These are phyloP conservation scores for Anastrepha obliqua DNA, from an alignment of 1,140 invertebrate genomes.

Conservation along the genomic window DNA sequence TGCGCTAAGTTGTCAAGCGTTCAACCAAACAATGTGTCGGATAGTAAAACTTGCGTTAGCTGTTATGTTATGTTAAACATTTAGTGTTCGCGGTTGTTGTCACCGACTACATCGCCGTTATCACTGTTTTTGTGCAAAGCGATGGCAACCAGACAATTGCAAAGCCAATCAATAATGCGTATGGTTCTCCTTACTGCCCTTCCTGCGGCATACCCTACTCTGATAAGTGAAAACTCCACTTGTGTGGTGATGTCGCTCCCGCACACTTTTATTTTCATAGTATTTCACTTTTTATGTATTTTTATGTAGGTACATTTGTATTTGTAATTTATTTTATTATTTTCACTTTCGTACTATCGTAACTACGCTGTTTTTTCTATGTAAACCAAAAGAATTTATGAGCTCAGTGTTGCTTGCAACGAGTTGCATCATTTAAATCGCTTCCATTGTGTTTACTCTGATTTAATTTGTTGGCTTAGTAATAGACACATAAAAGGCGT, in stretches of 20 bases:
- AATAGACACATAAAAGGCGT: no score
- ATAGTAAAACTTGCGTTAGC: background rate
- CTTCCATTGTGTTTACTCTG: no score
- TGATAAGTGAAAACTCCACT: background rate
- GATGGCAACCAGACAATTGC: conserved; percentile 5
- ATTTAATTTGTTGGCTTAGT: no score
- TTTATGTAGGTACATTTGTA: background rate
- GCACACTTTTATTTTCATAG: background rate
- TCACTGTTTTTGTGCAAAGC: background rate
- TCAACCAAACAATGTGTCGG: background rate
- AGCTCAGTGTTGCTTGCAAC: no score
- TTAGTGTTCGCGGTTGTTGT: background rate
- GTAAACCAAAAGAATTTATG: no score
- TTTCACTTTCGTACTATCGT: background rate
- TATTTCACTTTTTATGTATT: background rate
- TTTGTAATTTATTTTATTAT: background rate
- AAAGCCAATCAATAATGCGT: conserved; percentile 13
- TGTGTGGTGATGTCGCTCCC: background rate
- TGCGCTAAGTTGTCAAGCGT: background rate
- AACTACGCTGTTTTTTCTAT: background rate
- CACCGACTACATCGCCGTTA: background rate
- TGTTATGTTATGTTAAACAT: background rate
- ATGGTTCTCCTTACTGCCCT: no score
- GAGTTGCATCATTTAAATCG: no score
- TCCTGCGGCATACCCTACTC: background rate